Evolutionary conservation across 2,888 invertebrate species (phyloP), one percentile per base, ranked within the genome.

Genomic region (Gastrophysa polygoni): DNA sequence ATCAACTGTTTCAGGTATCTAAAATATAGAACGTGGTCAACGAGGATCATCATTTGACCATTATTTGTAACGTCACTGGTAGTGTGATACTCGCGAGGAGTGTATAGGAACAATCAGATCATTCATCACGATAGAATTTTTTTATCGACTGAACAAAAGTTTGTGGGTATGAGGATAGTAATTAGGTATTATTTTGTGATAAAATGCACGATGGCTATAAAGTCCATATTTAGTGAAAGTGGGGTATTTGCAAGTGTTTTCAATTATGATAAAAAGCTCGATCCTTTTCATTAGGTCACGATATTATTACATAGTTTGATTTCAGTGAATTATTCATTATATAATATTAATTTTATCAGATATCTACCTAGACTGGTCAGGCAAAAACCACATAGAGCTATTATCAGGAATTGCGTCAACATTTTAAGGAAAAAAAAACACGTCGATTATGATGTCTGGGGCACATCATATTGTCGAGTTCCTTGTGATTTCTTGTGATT

Each of bases 1-100:
- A n/a, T n/a, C n/a, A n/a, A n/a, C n/a, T n/a, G n/a, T n/a, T n/a
- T n/a, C n/a, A n/a, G n/a, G n/a, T n/a, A n/a, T n/a, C n/a, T n/a
- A n/a, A n/a, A n/a, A n/a, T n/a, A n/a, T n/a, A n/a, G n/a, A n/a
- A n/a, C n/a, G n/a, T n/a, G n/a, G n/a, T n/a, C n/a, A n/a, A n/a
- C n/a, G n/a, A n/a, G n/a, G n/a, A n/a, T n/a, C n/a, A n/a, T n/a
- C n/a, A n/a, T n/a, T n/a, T n/a, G n/a, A n/a, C n/a, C n/a, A n/a
- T n/a, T n/a, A n/a, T n/a, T n/a, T n/a, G n/a, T n/a, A n/a, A 32
- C 32, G 32, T 11, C 32, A 51, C 46, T 44, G 21, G 38, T 29
- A 38, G n/a, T 44, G 59, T 43, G 51, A 34, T 51, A 50, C 51
- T 34, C 32, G 29, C 32, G n/a, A n/a, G n/a, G n/a, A n/a, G n/a